Conservation (phyloP, 2,888 invertebrate species). For the Calephelis perditalis region DNA sequence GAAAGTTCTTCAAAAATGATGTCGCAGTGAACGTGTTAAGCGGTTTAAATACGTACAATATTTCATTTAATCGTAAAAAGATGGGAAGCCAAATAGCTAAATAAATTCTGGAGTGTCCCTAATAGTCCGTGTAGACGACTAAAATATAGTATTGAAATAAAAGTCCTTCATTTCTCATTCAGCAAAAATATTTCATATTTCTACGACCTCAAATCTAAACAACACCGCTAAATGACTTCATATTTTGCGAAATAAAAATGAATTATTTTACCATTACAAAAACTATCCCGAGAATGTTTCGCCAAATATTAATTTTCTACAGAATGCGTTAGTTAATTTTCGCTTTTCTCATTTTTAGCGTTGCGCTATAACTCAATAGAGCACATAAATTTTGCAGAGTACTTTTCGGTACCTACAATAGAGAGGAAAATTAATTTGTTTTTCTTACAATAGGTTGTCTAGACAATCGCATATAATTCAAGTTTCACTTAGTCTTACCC, state of each 20-base stretch:
- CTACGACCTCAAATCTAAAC: conserved; percentile 13
- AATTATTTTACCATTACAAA: conserved; percentile 23
- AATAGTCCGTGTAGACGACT: background rate
- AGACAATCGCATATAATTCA: conserved; percentile 74
- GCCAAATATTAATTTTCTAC: conserved; percentile 32
- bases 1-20: no score
- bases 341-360: conserved; percentile 48
- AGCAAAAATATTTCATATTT: conserved; percentile 11
- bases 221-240: conserved; percentile 7
- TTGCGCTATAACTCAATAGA: conserved; percentile 61
- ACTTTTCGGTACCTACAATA: conserved; percentile 62
- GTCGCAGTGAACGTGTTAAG: no score
- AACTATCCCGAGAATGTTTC: conserved; percentile 30
- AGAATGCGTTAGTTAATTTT: conserved; percentile 50
- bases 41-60: no score
- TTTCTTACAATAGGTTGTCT: conserved; percentile 74
- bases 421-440: conserved; percentile 71
- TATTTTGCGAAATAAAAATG: conserved; percentile 22
- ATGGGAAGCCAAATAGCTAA: no score
- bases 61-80: no score
- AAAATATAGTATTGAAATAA: conserved; percentile 6
- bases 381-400: conserved; percentile 62
- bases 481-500: conserved; percentile 67
- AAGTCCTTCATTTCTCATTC: conserved; percentile 12
- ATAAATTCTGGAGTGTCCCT: no score